phyloP scores from a whole-genome alignment of 2,797 vertebrate species.

The Etheostoma nigrum region DNA sequence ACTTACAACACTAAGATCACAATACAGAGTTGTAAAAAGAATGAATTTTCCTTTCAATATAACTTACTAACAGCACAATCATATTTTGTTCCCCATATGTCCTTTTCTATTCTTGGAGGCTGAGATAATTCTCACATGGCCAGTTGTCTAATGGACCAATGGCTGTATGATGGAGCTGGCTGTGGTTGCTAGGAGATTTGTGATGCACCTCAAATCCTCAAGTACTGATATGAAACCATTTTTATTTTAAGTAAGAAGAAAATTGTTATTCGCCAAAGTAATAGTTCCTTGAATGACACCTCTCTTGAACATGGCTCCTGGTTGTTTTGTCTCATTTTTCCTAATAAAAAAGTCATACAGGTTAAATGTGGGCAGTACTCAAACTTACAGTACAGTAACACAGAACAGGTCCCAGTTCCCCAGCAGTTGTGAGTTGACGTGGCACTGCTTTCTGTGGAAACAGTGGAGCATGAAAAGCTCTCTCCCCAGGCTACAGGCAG shows the following conservation, averaged over 20 bases:
- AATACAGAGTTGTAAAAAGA: background rate
- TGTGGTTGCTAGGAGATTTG: slow-evolving; percentile 9
- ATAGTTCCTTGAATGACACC: background rate
- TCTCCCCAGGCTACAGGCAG: slow-evolving; percentile 67
- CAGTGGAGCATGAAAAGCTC: slow-evolving; percentile 75
- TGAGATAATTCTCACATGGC: slow-evolving; percentile 4
- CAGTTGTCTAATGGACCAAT: slow-evolving; percentile 1
- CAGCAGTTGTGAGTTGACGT: slow-evolving; percentile 56
- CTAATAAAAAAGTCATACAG: slow-evolving; percentile 9
- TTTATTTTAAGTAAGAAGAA: background rate
- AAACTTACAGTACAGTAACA: slow-evolving; percentile 45
- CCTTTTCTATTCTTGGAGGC: background rate
- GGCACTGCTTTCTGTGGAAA: slow-evolving; percentile 63
- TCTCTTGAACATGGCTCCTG: background rate
- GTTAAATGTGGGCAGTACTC: slow-evolving; percentile 30
- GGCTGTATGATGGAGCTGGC: background rate
- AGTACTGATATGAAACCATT: background rate
- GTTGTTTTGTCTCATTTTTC: background rate
- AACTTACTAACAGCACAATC: background rate
- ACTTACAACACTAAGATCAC: background rate
- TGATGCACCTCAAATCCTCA: slow-evolving; percentile 12
- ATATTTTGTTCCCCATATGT: background rate
- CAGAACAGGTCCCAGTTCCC: slow-evolving; percentile 47
- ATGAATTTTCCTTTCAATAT: slow-evolving; percentile 4
- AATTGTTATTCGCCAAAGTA: background rate